phyloP scores from a whole-genome alignment of 2,113 vertebrate genomes.

The Notothenia coriiceps region DNA sequence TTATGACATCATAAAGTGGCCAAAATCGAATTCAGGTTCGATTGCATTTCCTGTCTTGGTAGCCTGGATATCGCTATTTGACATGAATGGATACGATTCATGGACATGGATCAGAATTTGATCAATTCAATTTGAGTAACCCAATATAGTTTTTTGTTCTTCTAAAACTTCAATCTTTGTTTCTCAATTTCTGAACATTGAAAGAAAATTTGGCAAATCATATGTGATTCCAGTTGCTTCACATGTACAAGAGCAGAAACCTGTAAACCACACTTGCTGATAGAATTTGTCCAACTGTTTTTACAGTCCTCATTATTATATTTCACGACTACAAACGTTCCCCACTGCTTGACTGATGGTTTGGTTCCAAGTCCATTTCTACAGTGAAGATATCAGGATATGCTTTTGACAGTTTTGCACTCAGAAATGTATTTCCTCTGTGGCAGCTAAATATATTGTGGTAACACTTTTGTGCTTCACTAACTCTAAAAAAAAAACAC shows the following conservation, averaged over 20 bases:
- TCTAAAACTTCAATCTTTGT: too few relatives aligned
- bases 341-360: neutral
- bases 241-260: neutral
- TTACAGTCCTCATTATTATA: neutral
- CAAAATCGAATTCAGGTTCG: too few relatives aligned
- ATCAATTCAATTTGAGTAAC: too few relatives aligned
- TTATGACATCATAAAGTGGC: too few relatives aligned
- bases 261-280: neutral
- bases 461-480: neutral
- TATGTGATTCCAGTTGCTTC: too few relatives aligned
- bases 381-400: neutral
- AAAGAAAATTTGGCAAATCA: too few relatives aligned
- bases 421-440: neutral
- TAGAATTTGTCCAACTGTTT: neutral
- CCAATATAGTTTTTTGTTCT: too few relatives aligned
- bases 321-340: neutral
- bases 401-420: conserved; percentile 1
- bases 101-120: too few relatives aligned
- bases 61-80: too few relatives aligned
- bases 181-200: too few relatives aligned
- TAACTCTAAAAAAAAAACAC: neutral
- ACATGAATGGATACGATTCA: too few relatives aligned
- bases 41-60: too few relatives aligned
- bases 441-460: conserved; percentile 2
- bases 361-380: neutral